phyloP scores from a whole-genome alignment of 2,113 vertebrate species.

The Malurus cyaneus region DNA sequence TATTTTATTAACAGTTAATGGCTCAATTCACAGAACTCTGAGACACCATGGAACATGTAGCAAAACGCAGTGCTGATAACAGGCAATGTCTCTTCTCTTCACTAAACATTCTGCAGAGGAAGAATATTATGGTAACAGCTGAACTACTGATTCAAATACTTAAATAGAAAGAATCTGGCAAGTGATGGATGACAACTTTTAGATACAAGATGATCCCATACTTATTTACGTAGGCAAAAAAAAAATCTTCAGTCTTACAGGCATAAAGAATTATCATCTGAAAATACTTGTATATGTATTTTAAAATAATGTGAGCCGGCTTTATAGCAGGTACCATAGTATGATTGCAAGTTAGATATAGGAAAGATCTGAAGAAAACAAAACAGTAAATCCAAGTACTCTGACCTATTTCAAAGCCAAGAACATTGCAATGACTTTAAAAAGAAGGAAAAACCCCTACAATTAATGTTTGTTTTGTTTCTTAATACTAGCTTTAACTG shows the following conservation, averaged over 20 bases:
- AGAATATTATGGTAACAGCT: conserved; percentile 4
- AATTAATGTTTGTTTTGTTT: not conserved
- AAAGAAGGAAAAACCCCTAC: not conserved
- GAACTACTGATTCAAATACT: conserved; percentile 21
- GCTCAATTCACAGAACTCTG: conserved; percentile 50
- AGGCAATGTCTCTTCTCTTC: not conserved
- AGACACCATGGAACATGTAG: conserved; percentile 3
- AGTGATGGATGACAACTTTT: not conserved
- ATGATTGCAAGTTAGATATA: not conserved
- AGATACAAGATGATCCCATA: not conserved
- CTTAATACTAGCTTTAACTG: not conserved
- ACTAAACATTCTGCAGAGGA: not conserved
- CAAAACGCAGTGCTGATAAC: not conserved
- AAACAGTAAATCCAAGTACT: not conserved
- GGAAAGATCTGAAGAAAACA: not conserved
- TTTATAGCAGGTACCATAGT: not conserved
- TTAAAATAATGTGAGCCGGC: not conserved
- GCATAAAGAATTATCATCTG: not conserved
- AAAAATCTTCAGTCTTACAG: not conserved
- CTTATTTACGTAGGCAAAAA: conserved; percentile 17
- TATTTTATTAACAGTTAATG: conserved; percentile 48
- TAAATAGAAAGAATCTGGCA: conserved; percentile 4
- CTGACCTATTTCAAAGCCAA: not conserved
- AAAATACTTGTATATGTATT: not conserved
- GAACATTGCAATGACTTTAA: not conserved